These are phyloP conservation scores for Chauna torquata DNA, from an alignment of 2,113 vertebrate species.

Conservation along the genomic window DNA sequence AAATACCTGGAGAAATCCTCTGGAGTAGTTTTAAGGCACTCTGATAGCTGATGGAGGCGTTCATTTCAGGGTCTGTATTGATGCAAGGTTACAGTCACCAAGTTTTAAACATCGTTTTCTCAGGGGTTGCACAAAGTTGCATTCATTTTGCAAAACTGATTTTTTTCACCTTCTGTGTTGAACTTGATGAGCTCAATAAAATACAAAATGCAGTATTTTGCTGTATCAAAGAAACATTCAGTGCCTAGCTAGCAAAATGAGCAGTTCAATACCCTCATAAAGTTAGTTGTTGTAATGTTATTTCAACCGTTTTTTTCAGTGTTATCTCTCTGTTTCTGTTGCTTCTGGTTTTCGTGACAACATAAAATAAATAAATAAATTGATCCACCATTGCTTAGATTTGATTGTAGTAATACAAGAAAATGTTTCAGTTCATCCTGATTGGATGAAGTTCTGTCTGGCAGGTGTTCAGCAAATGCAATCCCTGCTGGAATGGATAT, in stretches of 20 bases:
- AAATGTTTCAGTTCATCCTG: neutral
- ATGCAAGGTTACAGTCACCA: neutral
- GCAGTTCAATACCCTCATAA: neutral
- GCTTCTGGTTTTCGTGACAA: neutral
- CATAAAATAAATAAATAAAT: neutral
- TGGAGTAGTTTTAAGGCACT: neutral
- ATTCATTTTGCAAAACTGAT: neutral
- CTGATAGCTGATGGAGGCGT: conserved; percentile 12
- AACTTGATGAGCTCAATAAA: neutral
- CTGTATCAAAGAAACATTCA: neutral
- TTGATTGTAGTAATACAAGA: neutral
- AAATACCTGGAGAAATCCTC: conserved; percentile 20
- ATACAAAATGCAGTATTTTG: neutral
- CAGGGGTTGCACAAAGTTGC: neutral
- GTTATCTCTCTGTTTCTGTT: neutral
- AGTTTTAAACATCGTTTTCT: neutral
- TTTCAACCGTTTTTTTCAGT: neutral
- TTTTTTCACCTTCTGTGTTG: neutral
- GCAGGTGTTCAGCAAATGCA: conserved; percentile 16
- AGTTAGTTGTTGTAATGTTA: neutral
- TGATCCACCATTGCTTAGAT: neutral
- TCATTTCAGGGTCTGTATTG: neutral
- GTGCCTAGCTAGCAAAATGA: neutral
- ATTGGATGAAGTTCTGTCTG: neutral
- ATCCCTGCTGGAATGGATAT: neutral